Base-by-base conservation (phyloP, 2,113 vertebrate genomes). In the Penelope pileata region DNA sequence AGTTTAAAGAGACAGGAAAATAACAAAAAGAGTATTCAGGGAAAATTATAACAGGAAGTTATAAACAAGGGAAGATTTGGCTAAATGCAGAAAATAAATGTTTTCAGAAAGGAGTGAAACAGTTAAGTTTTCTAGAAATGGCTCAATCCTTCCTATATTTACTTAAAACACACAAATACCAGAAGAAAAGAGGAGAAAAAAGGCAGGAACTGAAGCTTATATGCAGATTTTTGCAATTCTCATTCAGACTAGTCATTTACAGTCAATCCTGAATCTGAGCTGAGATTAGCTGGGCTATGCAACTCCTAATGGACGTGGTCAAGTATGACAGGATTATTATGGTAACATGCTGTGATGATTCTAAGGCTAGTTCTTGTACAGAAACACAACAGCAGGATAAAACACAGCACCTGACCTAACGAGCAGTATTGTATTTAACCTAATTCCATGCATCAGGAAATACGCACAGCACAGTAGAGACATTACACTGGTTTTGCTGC, bases 1-100 rank as follows among this genome's bases (percentile, higher is more conserved):
- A 70, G 19, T 27, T 77, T 83, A 51, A 62, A 45, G 73, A n/a
- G 29, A 59, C 17, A 70, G 5, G 29, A 18, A 40, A 18, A 10
- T 6, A 8, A 19, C 3, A 36, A 26, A 34, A n/a, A 18, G 12
- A 12, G 11, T 40, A 76, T 45, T 79, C 29, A 19, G n/a, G 13
- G 56, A n/a, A n/a, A n/a, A n/a, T n/a, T n/a, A n/a, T n/a, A n/a
- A n/a, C 1, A 0, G 9, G 26, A 58, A 47, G 36, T 72, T 18
- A 54, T 16, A 67, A 60, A 81, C 16, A 56, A 32, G 18, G 30
- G 5, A 75, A 34, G 27, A 53, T 27, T 23, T 51, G 5, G 15
- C 40, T 72, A 67, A 72, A 90, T 8, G 9, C 27, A 75, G 23
- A 59, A 7, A 74, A 40, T 0, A 45, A 26, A 9, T 32, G 16